Percentiles rank a stretch among this genome's conserved stretches.
These are phyloP conservation scores for Falco cherrug DNA, from an alignment of 2,797 vertebrate species.

Conservation along the genomic window DNA sequence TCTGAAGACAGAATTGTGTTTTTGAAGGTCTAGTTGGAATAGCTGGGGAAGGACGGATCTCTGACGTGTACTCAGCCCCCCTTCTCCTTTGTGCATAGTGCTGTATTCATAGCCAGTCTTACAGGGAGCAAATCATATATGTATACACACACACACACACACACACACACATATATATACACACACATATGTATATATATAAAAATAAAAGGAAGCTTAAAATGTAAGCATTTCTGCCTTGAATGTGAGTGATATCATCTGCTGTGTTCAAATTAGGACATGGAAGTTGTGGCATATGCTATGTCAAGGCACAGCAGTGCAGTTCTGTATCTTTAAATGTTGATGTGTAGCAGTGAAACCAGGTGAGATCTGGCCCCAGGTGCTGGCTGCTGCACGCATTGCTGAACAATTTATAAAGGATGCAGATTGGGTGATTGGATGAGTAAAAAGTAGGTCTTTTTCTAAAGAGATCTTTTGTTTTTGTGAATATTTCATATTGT, in stretches of 20 bases:
- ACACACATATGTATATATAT: not conserved
- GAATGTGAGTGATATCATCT: not conserved
- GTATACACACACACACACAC: too few relatives aligned
- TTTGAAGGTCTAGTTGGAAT: not conserved
- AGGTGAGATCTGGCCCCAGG: constrained; percentile 57
- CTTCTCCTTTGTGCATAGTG: not conserved
- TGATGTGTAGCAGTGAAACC: constrained; percentile 30
- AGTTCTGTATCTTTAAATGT: constrained; percentile 59
- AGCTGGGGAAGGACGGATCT: not conserved
- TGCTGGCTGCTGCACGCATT: constrained; percentile 53
- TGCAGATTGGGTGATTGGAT: constrained; percentile 6
- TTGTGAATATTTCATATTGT: not conserved
- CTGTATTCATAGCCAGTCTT: not conserved
- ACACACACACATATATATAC: too few relatives aligned
- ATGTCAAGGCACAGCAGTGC: not conserved
- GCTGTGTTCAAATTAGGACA: constrained; percentile 6
- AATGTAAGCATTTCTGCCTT: not conserved
- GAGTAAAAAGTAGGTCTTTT: constrained; percentile 29
- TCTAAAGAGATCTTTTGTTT: not conserved
- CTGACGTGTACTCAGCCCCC: not conserved
- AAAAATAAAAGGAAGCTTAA: not conserved
- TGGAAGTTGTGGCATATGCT: not conserved
- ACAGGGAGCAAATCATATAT: not conserved
- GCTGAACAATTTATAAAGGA: constrained; percentile 63
- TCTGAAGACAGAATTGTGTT: not conserved